Percentiles rank a stretch among this genome's conserved stretches.
Conservation (phyloP, 2,888 invertebrate genomes). For the Pollenia labialis region DNA sequence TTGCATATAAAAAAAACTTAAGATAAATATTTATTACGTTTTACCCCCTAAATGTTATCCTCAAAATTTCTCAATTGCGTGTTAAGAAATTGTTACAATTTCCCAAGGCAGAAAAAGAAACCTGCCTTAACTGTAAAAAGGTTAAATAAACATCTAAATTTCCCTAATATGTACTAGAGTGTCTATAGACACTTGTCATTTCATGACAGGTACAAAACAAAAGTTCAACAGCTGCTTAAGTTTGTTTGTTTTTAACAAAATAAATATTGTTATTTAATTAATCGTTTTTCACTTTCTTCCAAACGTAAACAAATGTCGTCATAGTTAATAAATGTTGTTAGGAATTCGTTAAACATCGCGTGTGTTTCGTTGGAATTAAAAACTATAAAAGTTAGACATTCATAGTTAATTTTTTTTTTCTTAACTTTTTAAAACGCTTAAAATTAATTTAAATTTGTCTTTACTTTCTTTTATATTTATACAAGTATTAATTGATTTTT, state of each 20-base stretch:
- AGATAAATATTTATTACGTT: slow-evolving; percentile 10
- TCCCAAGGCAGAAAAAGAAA: background rate
- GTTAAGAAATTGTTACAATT: slow-evolving; percentile 3
- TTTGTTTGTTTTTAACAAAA: background rate
- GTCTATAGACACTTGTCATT: slow-evolving; percentile 31
- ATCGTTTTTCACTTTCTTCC: slow-evolving; percentile 17
- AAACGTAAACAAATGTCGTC: background rate
- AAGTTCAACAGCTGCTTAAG: background rate
- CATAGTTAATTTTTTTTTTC: background rate
- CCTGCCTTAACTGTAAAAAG: slow-evolving; percentile 16
- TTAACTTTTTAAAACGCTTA: background rate
- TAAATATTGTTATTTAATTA: slow-evolving; percentile 33
- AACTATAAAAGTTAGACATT: slow-evolving; percentile 17
- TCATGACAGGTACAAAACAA: background rate
- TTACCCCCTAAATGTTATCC: background rate
- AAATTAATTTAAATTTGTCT: background rate
- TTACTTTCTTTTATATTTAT: background rate
- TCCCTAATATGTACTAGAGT: background rate
- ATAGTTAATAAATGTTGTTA: background rate
- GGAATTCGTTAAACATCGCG: slow-evolving; percentile 38
- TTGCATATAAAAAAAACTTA: background rate
- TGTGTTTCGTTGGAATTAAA: slow-evolving; percentile 14
- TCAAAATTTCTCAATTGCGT: slow-evolving; percentile 15
- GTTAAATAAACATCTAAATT: slow-evolving; percentile 12
- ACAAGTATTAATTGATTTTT: slow-evolving; percentile 2